A percentile compares a stretch with the other conserved stretches of the same genome.
Conservation (phyloP, 2,888 invertebrate genomes). For the Hirtodrosophila alboralis region DNA sequence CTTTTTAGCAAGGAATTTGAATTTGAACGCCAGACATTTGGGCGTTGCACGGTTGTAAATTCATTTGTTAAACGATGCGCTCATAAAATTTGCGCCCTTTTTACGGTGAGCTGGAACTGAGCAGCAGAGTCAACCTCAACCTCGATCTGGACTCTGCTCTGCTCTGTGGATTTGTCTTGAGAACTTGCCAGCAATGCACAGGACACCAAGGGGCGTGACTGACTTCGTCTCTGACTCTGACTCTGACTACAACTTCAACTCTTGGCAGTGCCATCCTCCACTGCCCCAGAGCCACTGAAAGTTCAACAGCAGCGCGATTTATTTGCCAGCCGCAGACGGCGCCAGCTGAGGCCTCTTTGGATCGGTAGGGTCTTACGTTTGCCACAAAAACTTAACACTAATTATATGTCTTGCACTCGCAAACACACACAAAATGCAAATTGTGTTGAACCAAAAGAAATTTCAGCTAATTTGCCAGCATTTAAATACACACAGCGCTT, state of each 20-base stretch:
- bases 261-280: slow-evolving; percentile 66
- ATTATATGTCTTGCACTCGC: slow-evolving; percentile 62
- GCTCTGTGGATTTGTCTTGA: slow-evolving; percentile 36
- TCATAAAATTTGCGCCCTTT: slow-evolving; percentile 83
- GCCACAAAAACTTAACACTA: slow-evolving; percentile 63
- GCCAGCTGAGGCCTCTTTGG: slow-evolving; percentile 63
- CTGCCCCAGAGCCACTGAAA: slow-evolving; percentile 70
- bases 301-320: slow-evolving; percentile 82
- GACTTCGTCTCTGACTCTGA: slow-evolving; percentile 51
- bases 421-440: slow-evolving; percentile 58
- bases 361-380: slow-evolving; percentile 40
- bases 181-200: slow-evolving; percentile 59
- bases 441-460: slow-evolving; percentile 61
- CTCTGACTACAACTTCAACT: slow-evolving; percentile 29
- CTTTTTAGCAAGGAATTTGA: slow-evolving; percentile 74
- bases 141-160: too few species aligned
- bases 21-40: slow-evolving; percentile 84
- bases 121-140: slow-evolving; percentile 19
- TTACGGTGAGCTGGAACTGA: slow-evolving; percentile 38
- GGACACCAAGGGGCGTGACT: slow-evolving; percentile 66
- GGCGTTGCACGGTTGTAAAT: slow-evolving; percentile 85
- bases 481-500: slow-evolving; percentile 67
- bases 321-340: slow-evolving; percentile 76
- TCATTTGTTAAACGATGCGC: slow-evolving; percentile 85
- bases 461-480: slow-evolving; percentile 75